These are phyloP conservation scores for Phoronis australis DNA, from an alignment of 2,888 invertebrate genomes.

Conservation along the genomic window DNA sequence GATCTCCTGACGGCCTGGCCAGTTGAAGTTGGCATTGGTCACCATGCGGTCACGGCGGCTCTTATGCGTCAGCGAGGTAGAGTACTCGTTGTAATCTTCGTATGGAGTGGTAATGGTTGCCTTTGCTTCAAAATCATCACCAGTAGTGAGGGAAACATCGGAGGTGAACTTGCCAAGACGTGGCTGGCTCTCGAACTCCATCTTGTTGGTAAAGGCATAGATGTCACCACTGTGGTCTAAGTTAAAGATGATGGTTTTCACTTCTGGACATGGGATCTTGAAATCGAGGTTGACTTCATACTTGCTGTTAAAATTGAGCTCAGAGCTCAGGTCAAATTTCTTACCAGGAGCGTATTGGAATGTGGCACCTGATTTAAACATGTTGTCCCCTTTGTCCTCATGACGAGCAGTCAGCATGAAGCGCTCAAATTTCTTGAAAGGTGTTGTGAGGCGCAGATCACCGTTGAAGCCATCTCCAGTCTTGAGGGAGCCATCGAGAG, in stretches of 20 bases:
- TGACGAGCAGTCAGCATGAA: slow-evolving; percentile 9
- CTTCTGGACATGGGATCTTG: slow-evolving; percentile 24
- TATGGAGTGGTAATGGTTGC: slow-evolving; percentile 21
- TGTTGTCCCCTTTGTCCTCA: slow-evolving; percentile 18
- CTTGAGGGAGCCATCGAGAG: slow-evolving; percentile 19
- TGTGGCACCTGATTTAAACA: slow-evolving; percentile 17
- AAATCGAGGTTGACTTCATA: slow-evolving; percentile 20
- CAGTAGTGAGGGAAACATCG: slow-evolving; percentile 10
- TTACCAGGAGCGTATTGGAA: slow-evolving; percentile 23
- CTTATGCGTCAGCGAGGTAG: too few species aligned
- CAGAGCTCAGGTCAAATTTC: slow-evolving; percentile 16
- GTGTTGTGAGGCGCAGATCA: slow-evolving; percentile 19
- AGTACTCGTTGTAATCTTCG: too few species aligned
- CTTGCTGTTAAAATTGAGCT: slow-evolving; percentile 18
- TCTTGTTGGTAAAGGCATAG: slow-evolving; percentile 10
- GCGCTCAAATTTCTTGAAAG: slow-evolving; percentile 14
- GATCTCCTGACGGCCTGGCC: neutral
- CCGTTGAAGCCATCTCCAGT: slow-evolving; percentile 13
- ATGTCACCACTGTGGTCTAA: slow-evolving; percentile 1
- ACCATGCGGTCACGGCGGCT: too few species aligned
- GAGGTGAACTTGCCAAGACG: slow-evolving; percentile 14
- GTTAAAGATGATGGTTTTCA: slow-evolving; percentile 11
- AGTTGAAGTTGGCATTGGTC: neutral
- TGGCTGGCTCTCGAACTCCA: slow-evolving; percentile 19
- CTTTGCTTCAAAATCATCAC: slow-evolving; percentile 15